Evolutionary conservation across 2,797 vertebrate genomes (phyloP), one percentile per base, ranked within the genome.

Genomic region (Orestias chungarensis): DNA sequence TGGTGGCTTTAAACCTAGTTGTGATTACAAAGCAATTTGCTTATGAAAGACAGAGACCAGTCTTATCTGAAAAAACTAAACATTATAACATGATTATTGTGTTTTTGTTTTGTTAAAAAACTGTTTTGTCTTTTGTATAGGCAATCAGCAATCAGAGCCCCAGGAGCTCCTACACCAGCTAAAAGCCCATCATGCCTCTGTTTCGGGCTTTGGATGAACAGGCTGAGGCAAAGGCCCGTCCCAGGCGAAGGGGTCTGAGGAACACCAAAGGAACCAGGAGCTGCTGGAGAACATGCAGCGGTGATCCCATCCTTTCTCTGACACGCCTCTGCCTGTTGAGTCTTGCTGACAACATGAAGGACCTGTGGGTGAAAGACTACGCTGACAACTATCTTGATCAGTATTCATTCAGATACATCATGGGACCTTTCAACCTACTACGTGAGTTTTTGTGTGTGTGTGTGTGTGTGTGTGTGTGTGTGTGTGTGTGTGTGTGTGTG

Each of bases 361-460:
- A 83, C 0, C 0, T 96, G 55, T 97, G 96, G 96, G 92, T 76
- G 74, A 95, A 93, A 81, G 96, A 97, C 85, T 96, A 96, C 33
- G 81, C 90, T 0, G 91, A 96, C 25, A 95, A 95, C 18, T 95
- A 96, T 91, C 86, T 96, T 89, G 94, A 95, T 2, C 92, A 93
- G n/a, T 96, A 95, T 64, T 81, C 78, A 7, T 97, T 96, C 86
- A 93, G 94, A 80, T 90, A 95, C 83, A 65, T 97, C 75, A 92
- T 96, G 91, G 96, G 96, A 0, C 96, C 96, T 68, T 97, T 97
- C 87, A 95, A 88, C 6, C 73, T 91, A 6, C 92, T 97, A 65
- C 90, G 96, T 97, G 90, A 95, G 96, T 92, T 9, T 68, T 27
- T 3, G 27, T 43, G 42, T 43, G 7, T 43, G 40, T 42, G 40